Evolutionary conservation across 2,113 vertebrate genomes (phyloP).

Genomic region (Excalfactoria chinensis): DNA sequence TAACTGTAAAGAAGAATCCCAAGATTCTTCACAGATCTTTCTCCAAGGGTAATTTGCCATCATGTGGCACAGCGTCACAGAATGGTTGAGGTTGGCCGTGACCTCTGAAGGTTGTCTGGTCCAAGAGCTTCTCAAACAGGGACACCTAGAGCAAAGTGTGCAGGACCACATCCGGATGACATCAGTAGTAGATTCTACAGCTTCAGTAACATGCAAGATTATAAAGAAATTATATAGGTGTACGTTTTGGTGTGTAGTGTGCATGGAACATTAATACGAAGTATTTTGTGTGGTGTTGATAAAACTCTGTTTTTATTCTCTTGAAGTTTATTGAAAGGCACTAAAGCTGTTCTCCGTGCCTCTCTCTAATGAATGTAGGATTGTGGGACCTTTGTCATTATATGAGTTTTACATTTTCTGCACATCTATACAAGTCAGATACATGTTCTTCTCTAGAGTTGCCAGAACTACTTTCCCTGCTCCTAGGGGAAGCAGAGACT

Average conservation of each 20-base stretch:
- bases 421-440: background rate
- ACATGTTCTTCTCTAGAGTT: background rate
- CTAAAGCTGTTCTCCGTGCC: background rate
- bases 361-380: background rate
- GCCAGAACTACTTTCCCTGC: background rate
- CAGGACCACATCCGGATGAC: background rate
- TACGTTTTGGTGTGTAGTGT: background rate
- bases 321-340: background rate
- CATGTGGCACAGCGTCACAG: background rate
- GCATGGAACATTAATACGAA: background rate
- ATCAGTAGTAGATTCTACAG: background rate
- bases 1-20: background rate
- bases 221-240: fast-evolving
- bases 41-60: background rate
- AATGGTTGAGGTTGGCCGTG: background rate
- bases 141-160: background rate
- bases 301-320: background rate
- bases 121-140: background rate
- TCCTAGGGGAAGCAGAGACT: background rate
- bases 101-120: background rate
- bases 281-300: background rate
- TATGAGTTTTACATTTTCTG: background rate
- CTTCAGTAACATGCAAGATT: background rate
- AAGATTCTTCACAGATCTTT: background rate
- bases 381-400: background rate